Evolutionary conservation across 2,113 vertebrate species (phyloP).

Genomic region (Pelvicachromis taeniatus): DNA sequence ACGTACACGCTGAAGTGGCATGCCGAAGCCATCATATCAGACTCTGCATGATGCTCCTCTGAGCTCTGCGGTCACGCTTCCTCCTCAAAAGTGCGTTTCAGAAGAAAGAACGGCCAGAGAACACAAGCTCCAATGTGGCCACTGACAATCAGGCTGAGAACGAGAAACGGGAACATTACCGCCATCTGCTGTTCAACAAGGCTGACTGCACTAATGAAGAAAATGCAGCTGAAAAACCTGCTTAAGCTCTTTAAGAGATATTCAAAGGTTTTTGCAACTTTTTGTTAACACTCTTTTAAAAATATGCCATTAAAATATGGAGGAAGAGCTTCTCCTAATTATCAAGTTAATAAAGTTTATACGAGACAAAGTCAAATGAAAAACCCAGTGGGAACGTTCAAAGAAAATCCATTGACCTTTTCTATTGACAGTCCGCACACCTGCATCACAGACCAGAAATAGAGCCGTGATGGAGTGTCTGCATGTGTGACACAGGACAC

Average conservation of each 20-base stretch:
- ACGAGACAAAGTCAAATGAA: not conserved
- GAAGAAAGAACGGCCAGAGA: not conserved
- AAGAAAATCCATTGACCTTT: not conserved
- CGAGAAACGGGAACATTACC: not conserved
- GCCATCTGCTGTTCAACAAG: slow-evolving; percentile 60
- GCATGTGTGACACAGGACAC: slow-evolving; percentile 25
- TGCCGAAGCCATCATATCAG: not conserved
- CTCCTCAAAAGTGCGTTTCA: not conserved
- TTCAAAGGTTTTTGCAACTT: not conserved
- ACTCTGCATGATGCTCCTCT: not conserved
- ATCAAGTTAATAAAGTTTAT: not conserved
- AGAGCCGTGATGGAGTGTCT: slow-evolving; percentile 25
- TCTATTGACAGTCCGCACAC: not conserved
- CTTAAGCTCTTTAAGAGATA: not conserved
- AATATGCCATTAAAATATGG: not conserved
- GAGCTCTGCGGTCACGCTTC: not conserved
- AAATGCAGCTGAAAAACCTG: not conserved
- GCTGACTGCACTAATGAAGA: slow-evolving; percentile 18
- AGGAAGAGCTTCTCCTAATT: not conserved
- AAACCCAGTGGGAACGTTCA: not conserved
- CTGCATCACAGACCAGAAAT: slow-evolving; percentile 40
- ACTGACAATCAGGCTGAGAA: not conserved
- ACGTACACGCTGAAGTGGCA: not conserved
- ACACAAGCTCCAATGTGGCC: not conserved
- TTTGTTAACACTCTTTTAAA: not conserved